Base-by-base conservation (phyloP, 2,888 invertebrate genomes). In the Smittia aterrima region DNA sequence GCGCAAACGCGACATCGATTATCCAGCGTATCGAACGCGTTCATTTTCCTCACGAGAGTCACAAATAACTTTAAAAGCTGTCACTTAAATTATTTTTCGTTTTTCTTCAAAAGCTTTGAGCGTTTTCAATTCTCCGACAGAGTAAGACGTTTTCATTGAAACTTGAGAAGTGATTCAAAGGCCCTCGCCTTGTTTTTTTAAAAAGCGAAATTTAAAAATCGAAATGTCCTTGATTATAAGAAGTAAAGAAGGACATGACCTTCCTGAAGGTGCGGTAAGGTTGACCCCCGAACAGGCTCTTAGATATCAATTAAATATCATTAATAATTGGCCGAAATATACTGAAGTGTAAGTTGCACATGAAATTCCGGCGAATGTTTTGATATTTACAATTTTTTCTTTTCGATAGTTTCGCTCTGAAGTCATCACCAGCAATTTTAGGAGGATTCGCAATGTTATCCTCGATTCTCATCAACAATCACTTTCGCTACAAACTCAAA, bases 211-310 rank as follows among this genome's bases (percentile, higher is more conserved):
- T n/a, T n/a, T n/a, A n/a, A n/a, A 32, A 32, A 9, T 9, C 18
- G 18, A 58, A 58, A 64, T 64, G 64, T 1, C 64, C 6, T 6
- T 64, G 7, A 16, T 64, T 11, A 24, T 64, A 2, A 64, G 27
- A 64, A 64, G n/a, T n/a, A n/a, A n/a, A n/a, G n/a, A 64, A 25
- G 7, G 20, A 66, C 47, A 76, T 0, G 77, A 85, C 3, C 78
- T 90, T 40, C 91, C 91, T 0, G 76, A 82, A 76, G 89, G 87
- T 83, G 90, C 89, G 0, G 84, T 90, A 0, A 47, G 82, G 38
- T 78, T 91, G 68, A 80, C 82, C 2, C 85, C 86, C 80, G 75
- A 83, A 0, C 86, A 90, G 78, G 92, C 91, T 0, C 76, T 86
- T 0, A 75, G 79, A 1, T 88, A 89, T 79, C 87, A 87, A 77